Percentiles rank a stretch among this genome's conserved stretches.
Evolutionary conservation across 2,113 vertebrate species (phyloP).

Genomic region (Tachysurus vachellii): DNA sequence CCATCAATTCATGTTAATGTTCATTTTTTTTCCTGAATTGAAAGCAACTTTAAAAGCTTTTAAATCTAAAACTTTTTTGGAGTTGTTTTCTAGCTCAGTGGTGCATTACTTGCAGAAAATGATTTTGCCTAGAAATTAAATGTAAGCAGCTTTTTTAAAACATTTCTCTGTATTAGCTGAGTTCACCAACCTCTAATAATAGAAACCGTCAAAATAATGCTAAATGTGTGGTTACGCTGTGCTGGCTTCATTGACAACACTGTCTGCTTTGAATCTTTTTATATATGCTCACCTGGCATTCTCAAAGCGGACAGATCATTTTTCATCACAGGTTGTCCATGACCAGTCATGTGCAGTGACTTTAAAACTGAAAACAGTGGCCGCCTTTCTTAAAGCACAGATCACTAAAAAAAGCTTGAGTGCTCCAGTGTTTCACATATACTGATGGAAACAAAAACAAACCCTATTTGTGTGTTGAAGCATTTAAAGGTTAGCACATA

Average conservation of each 20-base stretch:
- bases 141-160: neutral
- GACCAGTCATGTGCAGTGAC: slow-evolving; percentile 71
- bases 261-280: slow-evolving; percentile 41
- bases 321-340: slow-evolving; percentile 73
- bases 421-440: slow-evolving; percentile 25
- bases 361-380: slow-evolving; percentile 56
- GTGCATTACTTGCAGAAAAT: neutral
- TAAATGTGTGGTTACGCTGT: slow-evolving; percentile 11
- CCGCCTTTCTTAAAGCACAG: slow-evolving; percentile 36
- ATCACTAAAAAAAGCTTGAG: slow-evolving; percentile 29
- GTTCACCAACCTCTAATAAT: slow-evolving; percentile 41
- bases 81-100: neutral
- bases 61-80: neutral
- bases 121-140: neutral
- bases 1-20: neutral
- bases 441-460: slow-evolving; percentile 57
- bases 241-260: slow-evolving; percentile 17
- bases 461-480: slow-evolving; percentile 54
- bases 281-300: slow-evolving; percentile 59
- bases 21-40: neutral
- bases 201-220: slow-evolving; percentile 10
- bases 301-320: slow-evolving; percentile 49
- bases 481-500: slow-evolving; percentile 46
- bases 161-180: neutral
- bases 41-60: neutral